Conservation (phyloP, 2,113 vertebrate species). For the Leucoraja erinaceus region DNA sequence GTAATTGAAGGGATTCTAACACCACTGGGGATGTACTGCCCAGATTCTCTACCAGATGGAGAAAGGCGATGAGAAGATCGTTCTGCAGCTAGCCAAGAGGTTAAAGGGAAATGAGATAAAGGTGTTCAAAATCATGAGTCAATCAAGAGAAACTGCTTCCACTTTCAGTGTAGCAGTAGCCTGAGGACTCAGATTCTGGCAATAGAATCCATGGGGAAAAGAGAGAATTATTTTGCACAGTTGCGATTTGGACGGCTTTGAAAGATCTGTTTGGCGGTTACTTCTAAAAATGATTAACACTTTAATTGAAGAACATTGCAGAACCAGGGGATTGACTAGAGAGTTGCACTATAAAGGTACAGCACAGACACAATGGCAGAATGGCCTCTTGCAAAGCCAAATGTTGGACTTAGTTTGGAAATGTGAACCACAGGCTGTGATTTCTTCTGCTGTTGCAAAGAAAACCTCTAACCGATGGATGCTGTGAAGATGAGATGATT, state of each 20-base stretch:
- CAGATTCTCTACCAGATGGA: neutral
- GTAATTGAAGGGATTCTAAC: neutral
- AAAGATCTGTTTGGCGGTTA: too few relatives aligned
- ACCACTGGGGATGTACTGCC: neutral
- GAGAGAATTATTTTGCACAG: neutral
- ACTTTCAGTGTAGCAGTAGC: neutral
- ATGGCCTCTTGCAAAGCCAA: too few relatives aligned
- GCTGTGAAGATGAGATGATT: neutral
- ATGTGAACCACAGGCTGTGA: too few relatives aligned
- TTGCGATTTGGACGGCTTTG: neutral
- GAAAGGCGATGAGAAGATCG: neutral
- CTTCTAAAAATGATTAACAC: too few relatives aligned
- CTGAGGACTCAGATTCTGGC: neutral
- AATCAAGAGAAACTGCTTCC: neutral
- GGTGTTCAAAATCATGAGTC: neutral
- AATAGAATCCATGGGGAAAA: neutral
- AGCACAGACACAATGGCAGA: too few relatives aligned
- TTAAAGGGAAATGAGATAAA: neutral
- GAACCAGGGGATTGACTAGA: too few relatives aligned
- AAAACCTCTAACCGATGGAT: neutral
- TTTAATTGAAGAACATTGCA: too few relatives aligned
- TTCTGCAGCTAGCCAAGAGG: neutral
- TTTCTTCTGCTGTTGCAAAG: too few relatives aligned
- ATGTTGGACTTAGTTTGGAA: too few relatives aligned
- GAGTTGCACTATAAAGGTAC: too few relatives aligned